Conservation (phyloP, 2,888 invertebrate species). For the Campoplex nolae region DNA sequence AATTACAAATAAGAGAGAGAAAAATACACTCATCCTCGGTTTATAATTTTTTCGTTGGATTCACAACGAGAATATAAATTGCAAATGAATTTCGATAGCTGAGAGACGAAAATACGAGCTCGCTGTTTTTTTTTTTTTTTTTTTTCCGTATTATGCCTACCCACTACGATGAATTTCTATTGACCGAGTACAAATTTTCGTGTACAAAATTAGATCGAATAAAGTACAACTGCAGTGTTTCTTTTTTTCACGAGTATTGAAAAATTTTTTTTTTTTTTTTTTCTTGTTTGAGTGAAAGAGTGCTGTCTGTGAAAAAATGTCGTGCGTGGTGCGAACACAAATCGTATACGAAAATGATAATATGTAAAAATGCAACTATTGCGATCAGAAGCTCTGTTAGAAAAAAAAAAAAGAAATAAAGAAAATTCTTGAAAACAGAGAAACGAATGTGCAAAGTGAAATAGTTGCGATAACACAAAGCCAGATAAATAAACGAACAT, state of each 20-base stretch:
- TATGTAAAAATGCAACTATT: conserved; percentile 15
- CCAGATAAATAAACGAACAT: conserved; percentile 36
- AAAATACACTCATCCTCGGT: background rate
- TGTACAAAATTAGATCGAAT: background rate
- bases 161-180: background rate
- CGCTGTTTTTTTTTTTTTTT: background rate
- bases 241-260: background rate
- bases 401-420: conserved; percentile 38
- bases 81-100: background rate
- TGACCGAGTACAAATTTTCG: background rate
- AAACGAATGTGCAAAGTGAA: conserved; percentile 65
- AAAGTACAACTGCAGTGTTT: background rate
- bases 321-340: conserved; percentile 63
- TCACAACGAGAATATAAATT: background rate
- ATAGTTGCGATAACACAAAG: conserved; percentile 21
- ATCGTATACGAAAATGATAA: conserved; percentile 19
- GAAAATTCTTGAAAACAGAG: conserved; percentile 37
- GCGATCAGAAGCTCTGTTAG: conserved; percentile 28
- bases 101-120: conserved; percentile 2
- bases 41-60: background rate
- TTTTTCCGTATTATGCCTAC: background rate
- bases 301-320: conserved; percentile 63
- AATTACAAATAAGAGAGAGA: background rate
- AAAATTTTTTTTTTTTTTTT: background rate
- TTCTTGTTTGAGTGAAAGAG: conserved; percentile 35